Conservation (phyloP, 1,140 invertebrate species). For the Aculops lycopersici region DNA sequence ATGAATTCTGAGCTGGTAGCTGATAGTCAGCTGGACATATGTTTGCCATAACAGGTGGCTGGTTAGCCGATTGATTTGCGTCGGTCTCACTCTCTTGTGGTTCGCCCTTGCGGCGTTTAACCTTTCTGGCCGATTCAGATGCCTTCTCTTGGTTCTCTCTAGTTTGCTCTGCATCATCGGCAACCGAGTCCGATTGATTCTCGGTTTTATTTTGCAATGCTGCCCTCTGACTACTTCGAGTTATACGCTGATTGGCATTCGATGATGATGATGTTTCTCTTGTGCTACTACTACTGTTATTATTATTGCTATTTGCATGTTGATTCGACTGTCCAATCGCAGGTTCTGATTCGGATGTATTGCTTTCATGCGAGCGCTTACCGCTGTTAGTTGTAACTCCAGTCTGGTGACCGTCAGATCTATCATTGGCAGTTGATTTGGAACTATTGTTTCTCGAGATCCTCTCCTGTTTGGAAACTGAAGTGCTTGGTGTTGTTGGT, state of each 20-base stretch:
- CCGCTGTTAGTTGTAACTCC: no score
- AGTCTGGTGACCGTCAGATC: no score
- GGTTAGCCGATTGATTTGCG: neutral
- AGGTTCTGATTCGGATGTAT: no score
- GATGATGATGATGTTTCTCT: neutral
- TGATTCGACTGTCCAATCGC: no score
- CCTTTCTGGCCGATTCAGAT: neutral
- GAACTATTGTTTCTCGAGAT: no score
- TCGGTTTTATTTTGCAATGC: slow-evolving; percentile 6
- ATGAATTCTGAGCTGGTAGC: no score
- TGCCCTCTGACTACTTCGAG: slow-evolving; percentile 15
- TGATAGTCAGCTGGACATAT: no score
- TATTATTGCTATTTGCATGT: slow-evolving; percentile 5
- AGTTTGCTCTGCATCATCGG: neutral
- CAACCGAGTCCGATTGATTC: slow-evolving; percentile 10
- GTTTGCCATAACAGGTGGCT: no score
- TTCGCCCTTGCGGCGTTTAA: neutral
- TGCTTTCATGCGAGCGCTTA: no score
- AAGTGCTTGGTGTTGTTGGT: no score
- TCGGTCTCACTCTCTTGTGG: neutral
- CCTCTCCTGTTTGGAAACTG: no score
- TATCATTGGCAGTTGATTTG: no score
- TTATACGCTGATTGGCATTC: slow-evolving; percentile 10
- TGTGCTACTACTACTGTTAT: slow-evolving; percentile 2
- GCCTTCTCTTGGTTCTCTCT: slow-evolving; percentile 5